A percentile compares a stretch with the other conserved stretches of the same genome.
Conservation (phyloP, 2,797 vertebrate genomes). For the Scyliorhinus canicula region DNA sequence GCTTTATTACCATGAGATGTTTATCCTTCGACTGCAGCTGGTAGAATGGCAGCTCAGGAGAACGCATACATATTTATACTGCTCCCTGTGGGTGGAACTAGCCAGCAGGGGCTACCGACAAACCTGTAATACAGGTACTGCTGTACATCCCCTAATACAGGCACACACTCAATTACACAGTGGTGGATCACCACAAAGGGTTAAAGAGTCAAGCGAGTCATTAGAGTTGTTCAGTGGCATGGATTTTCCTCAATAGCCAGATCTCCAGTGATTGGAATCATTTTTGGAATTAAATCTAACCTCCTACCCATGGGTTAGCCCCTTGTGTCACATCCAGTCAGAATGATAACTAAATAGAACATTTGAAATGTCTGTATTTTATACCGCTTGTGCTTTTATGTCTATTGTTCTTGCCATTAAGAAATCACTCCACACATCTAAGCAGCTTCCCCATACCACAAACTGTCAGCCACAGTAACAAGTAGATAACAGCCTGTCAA, state of each 20-base stretch:
- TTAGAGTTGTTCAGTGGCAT: not conserved
- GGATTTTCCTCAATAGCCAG: not conserved
- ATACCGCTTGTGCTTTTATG: not conserved
- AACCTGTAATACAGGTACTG: no score
- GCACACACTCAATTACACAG: no score
- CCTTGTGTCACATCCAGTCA: not conserved
- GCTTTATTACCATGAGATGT: no score
- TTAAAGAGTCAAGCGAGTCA: no score
- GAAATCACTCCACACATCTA: not conserved
- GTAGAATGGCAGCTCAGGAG: no score
- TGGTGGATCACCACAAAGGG: no score
- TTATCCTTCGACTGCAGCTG: no score
- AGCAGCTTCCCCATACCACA: not conserved
- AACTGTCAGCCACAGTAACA: not conserved
- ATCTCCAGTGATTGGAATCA: not conserved
- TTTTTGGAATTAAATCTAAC: not conserved
- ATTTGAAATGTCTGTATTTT: not conserved
- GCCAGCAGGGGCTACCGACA: no score
- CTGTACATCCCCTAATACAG: no score
- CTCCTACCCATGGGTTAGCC: not conserved
- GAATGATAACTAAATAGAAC: not conserved
- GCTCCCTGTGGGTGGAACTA: no score
- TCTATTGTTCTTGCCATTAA: not conserved
- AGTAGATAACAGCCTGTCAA: not conserved
- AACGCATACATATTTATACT: no score